Base-by-base conservation (phyloP, 2,797 vertebrate genomes). In the Cossypha niveicapilla region DNA sequence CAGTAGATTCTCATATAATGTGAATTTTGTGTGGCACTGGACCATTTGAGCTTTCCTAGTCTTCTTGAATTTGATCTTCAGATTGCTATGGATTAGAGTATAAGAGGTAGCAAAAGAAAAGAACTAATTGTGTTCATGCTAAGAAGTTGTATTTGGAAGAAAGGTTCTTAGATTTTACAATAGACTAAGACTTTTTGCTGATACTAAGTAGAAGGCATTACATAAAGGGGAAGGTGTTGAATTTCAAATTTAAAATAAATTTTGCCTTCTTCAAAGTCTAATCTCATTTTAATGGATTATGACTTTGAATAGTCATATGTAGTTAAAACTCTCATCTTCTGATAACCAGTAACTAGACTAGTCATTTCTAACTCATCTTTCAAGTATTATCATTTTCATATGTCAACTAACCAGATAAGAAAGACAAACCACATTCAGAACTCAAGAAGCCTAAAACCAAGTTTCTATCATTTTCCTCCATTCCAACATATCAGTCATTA, bases 121-220 rank as follows among this genome's bases (percentile, higher is more conserved):
- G 11, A 78, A 63, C 16, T 0, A 70, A 24, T 0, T 39, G 4
- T 12, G 39, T 22, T 56, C 18, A 35, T 24, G 18, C 6, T 41
- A 47, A 37, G n/a, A 21, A 79, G 57, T 18, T 45, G 14, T 32
- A 44, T 37, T 57, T 50, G 7, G 15, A 91, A 71, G 25, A 83
- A 77, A 79, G 3, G 22, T 45, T 91, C 25, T 35, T 70, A 66
- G 54, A 58, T 11, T 54, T 63, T 42, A 25, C 15, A 18, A 42
- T 9, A 3, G 39, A 42, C 50, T 60, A 48, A 16, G 13, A 79
- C 6, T 79, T 63, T 56, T 75, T 63, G 47, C 11, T 67, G 25
- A n/a, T 58, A 23, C 7, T 66, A 56, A 58, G 17, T 19, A 73
- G 47, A 75, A 73, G n/a, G 13, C 63, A 76, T 28, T 57, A 22